These are phyloP conservation scores for Amaurobius ferox DNA, from an alignment of 2,888 invertebrate species.

Conservation along the genomic window DNA sequence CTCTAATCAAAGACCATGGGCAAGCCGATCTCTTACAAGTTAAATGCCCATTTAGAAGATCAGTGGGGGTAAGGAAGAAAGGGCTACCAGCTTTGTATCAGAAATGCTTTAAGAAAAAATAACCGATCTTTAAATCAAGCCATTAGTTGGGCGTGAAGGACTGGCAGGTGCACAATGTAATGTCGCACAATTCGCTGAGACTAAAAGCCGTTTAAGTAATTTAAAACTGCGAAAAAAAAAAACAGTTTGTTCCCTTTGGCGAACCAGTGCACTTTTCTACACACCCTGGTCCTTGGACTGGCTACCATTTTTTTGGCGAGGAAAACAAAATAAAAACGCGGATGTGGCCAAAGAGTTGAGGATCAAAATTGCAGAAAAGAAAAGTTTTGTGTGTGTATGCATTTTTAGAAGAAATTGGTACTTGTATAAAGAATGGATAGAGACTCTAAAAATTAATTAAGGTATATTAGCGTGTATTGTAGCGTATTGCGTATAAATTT, in stretches of 20 bases:
- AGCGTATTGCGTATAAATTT: no score
- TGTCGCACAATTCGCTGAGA: slow-evolving; percentile 14
- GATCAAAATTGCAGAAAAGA: background rate
- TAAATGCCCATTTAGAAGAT: slow-evolving; percentile 58
- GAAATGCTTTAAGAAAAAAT: background rate
- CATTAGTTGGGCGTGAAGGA: slow-evolving; percentile 43
- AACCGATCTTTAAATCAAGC: slow-evolving; percentile 32
- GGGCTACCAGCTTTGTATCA: background rate
- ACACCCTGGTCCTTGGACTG: slow-evolving; percentile 19
- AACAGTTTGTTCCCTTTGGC: background rate
- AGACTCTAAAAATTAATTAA: no score
- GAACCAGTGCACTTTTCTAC: slow-evolving; percentile 21
- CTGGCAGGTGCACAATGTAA: slow-evolving; percentile 20
- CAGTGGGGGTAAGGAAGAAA: background rate
- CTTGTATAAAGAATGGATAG: no score
- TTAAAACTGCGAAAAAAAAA: slow-evolving; percentile 14
- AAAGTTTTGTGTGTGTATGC: background rate
- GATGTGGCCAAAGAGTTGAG: background rate
- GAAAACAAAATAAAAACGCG: slow-evolving; percentile 1
- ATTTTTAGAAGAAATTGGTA: no score
- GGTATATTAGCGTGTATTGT: no score
- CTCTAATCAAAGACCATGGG: slow-evolving; percentile 30
- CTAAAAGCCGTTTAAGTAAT: slow-evolving; percentile 53
- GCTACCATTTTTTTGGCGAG: background rate
- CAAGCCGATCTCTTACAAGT: slow-evolving; percentile 13